phyloP scores from a whole-genome alignment of 2,888 invertebrate species.

The Ceraclea dissimilis region DNA sequence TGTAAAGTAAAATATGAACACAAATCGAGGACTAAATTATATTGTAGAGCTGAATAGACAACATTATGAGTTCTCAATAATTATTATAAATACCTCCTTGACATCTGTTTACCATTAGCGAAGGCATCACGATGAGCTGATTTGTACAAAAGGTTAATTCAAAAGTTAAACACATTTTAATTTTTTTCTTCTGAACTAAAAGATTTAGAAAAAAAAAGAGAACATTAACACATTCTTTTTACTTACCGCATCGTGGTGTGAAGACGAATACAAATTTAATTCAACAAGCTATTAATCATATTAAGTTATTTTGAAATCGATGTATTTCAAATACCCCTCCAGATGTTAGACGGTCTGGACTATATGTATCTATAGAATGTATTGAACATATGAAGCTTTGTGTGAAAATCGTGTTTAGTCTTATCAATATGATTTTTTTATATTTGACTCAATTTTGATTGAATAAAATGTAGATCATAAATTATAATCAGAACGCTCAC shows the following conservation, averaged over 20 bases:
- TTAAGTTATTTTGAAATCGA: background rate
- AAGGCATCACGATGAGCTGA: background rate
- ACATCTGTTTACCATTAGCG: background rate
- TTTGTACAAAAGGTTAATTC: background rate
- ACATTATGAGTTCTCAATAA: too few species aligned
- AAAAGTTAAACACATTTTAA: background rate
- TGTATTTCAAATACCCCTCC: background rate
- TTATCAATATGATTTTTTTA: slow-evolving; percentile 3
- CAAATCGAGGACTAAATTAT: too few species aligned
- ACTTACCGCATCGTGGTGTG: background rate
- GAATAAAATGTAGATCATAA: slow-evolving; percentile 25
- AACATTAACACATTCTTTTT: background rate
- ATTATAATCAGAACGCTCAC: slow-evolving; percentile 22
- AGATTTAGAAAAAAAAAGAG: background rate
- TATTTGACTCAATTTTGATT: slow-evolving; percentile 19
- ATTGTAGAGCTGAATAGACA: too few species aligned
- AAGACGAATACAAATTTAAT: slow-evolving; percentile 1
- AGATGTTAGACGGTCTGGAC: background rate
- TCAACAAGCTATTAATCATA: slow-evolving; percentile 1
- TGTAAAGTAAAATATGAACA: too few species aligned
- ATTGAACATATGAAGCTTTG: background rate
- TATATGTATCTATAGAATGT: background rate
- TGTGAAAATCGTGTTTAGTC: slow-evolving; percentile 3
- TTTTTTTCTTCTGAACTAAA: too few species aligned
- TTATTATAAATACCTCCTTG: background rate